phyloP scores from a whole-genome alignment of 2,888 invertebrate genomes.

The Trilocha varians region DNA sequence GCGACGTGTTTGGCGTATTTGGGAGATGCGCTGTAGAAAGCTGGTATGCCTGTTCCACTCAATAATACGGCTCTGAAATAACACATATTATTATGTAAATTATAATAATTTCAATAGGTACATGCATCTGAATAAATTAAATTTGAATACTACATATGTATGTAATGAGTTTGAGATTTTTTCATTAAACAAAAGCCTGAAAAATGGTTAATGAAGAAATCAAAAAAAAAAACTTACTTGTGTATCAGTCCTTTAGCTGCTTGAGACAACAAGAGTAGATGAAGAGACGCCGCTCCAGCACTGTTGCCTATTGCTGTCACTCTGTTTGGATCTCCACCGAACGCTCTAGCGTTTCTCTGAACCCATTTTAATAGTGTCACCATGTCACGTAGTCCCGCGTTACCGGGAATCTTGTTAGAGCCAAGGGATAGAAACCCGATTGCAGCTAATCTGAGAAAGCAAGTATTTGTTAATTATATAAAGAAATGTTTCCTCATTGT shows the following conservation, averaged over 20 bases:
- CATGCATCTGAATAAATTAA: conserved; percentile 8
- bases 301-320: conserved; percentile 49
- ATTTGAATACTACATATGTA: no score
- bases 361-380: conserved; percentile 47
- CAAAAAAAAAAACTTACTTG: conserved; percentile 18
- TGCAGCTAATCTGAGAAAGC: conserved; percentile 30
- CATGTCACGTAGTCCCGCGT: conserved; percentile 44
- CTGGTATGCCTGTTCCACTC: conserved; percentile 31
- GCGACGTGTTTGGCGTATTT: conserved; percentile 23
- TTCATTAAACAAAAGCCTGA: neutral
- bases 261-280: conserved; percentile 33
- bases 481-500: no score
- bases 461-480: neutral
- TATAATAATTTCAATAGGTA: no score
- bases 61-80: conserved; percentile 28
- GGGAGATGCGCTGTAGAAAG: conserved; percentile 31
- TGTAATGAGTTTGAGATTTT: no score
- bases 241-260: conserved; percentile 36
- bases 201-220: neutral
- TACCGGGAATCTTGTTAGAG: conserved; percentile 38
- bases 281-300: conserved; percentile 35
- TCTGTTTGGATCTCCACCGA: conserved; percentile 43
- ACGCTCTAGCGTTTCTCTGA: conserved; percentile 31
- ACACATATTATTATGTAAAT: no score
- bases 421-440: conserved; percentile 51